Evolutionary conservation across 2,888 invertebrate genomes (phyloP), one percentile per base, ranked within the genome.

Genomic region (Apodemia zela): DNA sequence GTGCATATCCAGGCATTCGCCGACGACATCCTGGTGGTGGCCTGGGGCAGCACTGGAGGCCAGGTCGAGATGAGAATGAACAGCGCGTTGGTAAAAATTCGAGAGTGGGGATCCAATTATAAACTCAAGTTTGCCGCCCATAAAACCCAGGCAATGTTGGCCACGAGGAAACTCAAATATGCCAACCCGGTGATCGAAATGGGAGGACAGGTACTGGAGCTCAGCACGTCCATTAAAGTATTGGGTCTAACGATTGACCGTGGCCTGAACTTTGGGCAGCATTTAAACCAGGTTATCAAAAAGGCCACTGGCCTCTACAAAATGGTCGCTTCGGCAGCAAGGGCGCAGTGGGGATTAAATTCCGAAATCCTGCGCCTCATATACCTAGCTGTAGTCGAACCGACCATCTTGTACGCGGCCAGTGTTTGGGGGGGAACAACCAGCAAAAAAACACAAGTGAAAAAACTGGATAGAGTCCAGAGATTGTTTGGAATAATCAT

Each of bases 1-100:
- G 54, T 42, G 0, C 65, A 67, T 18, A 58, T 64, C 4, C 71
- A 72, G 29, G 73, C 71, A 0, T 73, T 70, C 25, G 71, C 71
- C 0, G 25, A 25, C 25, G 25, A 25, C 25, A 25, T 25, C 25
- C 25, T 25, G 25, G 25, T 25, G 4, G 4, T 68, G 0, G 63
- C 62, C 8, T 6, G n/a, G 0, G 70, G 60, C 0, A 35, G 58
- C 0, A 57, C 61, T 1, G 54, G 25, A 0, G 29, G 1, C 5
- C 61, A 64, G 1, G 38, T 66, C 0, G 35, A 68, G 33, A 18
- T 4, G 2, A 49, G n/a, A 5, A 54, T 62, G 1, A 67, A 66
- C 13, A 11, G 4, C 0, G 47, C 62, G 0, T 59, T 72, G 3
- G 29, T 42, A 0, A 13, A 7, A 0, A 60, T 69, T 10, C 4